Evolutionary conservation across 2,888 invertebrate species (phyloP), one percentile per base, ranked within the genome.

Genomic region (Subacronicta megacephala): DNA sequence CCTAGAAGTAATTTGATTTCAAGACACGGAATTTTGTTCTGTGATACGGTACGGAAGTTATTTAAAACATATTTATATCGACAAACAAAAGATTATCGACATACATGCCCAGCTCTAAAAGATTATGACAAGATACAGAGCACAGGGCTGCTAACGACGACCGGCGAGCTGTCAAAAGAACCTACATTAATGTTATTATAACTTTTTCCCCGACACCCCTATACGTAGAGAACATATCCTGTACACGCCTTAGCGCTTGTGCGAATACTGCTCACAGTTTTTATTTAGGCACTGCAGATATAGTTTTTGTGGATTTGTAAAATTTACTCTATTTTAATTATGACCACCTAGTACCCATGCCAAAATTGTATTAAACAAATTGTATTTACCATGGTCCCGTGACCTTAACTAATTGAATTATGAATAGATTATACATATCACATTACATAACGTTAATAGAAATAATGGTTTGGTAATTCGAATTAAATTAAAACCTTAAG

Each of bases 131-230:
- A 93, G 93, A 93, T 91, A 92, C 93, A 92, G 89, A 82, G 89
- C 87, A 77, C 90, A 89, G 92, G 92, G 91, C 89, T 89, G 91
- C 92, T 92, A 93, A 93, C 93, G 93, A 93, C 92, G 89, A 81
- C 81, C 87, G 83, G 85, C 83, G 89, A 86, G 88, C 91, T 91
- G 93, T 93, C 93, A 93, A 93, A 93, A 93, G 93, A 90, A 93
- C 90, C 92, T 90, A 93, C 92, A 91, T 91, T 93, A 93, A 93
- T 90, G 91, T 91, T 93, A 92, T 93, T 93, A 93, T 92, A 93
- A 93, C 89, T 93, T 93, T 91, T 92, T 91, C 90, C 87, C 87
- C 89, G 88, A 83, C 87, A 84, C 83, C 82, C 85, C 84, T 85
- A 77, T 75, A 77, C 74, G 79, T 77, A 71, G 65, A 70, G 65